Base-by-base conservation (phyloP, 2,888 invertebrate species). In the Agelastica alni region DNA sequence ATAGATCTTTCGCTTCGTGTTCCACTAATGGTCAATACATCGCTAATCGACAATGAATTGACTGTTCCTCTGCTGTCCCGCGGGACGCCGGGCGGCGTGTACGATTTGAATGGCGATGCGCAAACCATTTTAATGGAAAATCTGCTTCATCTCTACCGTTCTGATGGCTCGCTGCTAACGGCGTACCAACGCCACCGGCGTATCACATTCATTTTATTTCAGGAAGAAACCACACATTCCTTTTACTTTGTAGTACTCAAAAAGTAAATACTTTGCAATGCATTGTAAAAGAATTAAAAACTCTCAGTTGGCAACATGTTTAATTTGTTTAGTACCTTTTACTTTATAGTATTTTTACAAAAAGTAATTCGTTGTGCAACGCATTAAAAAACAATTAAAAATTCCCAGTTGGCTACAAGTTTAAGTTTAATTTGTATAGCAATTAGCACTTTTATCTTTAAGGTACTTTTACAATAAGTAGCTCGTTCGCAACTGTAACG, bases 71-170 rank as follows among this genome's bases (percentile, higher is more conserved):
- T 32, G 48, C 44, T 34, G 60, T 69, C 70, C 70, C 58, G 58
- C 59, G 62, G 71, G 68, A 51, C 46, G 17, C 14, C 44, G 37
- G 16, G 17, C 45, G 20, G 59, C 64, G 59, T 56, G 62, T 63
- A 63, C 71, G 70, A 72, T 72, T 72, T 72, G 71, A 69, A 73
- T 70, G 69, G 69, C 70, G 72, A 70, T 72, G 70, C 69, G 69
- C 70, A 66, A 70, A 70, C 70, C 69, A 67, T 70, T 39, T 69
- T 71, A 72, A 72, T 72, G 72, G 72, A 71, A n/a, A n/a, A 73
- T 72, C 69, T 68, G 63, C 65, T 65, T 64, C 70, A 72, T 70
- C 72, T 72, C 73, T 69, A 66, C 71, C 66, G 64, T 64, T 65
- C 66, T 48, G 52, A 39, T 44, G 51, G 49, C 13, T 26, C 5